Evolutionary conservation across 1,140 invertebrate species (phyloP).

Genomic region (Helicoverpa zea): DNA sequence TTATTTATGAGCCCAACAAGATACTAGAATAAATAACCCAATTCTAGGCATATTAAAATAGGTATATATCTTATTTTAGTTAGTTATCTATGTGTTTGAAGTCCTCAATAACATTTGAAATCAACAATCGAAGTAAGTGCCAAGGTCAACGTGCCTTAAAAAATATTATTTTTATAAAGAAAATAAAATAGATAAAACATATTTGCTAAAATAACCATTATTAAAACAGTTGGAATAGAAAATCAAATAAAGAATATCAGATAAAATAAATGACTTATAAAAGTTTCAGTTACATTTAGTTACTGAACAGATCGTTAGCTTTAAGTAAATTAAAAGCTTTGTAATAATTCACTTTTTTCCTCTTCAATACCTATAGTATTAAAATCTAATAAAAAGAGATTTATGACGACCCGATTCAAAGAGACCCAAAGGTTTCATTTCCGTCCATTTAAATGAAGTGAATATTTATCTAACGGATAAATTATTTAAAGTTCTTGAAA

Average conservation of each 20-base stretch:
- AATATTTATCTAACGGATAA: conserved; percentile 29
- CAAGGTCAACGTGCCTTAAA: too few species aligned
- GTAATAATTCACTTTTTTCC: conserved; percentile 24
- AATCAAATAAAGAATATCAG: too few species aligned
- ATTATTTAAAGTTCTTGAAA: conserved; percentile 28
- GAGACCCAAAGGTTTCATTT: conserved; percentile 52
- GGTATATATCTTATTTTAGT: not conserved
- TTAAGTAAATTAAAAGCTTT: conserved; percentile 17
- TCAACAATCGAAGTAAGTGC: too few species aligned
- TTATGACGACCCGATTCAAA: conserved; percentile 46
- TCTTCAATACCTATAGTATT: conserved; percentile 28
- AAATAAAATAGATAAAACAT: too few species aligned
- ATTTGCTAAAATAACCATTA: too few species aligned
- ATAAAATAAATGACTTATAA: too few species aligned
- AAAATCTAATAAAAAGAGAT: conserved; percentile 47
- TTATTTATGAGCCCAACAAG: conserved; percentile 67
- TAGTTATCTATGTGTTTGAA: too few species aligned
- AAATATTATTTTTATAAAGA: too few species aligned
- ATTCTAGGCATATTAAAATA: conserved; percentile 55
- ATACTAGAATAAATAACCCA: conserved; percentile 61
- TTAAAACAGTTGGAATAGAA: too few species aligned
- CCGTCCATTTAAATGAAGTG: conserved; percentile 47
- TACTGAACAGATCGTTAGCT: not conserved
- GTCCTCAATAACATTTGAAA: too few species aligned
- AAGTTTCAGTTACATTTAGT: not conserved